Evolutionary conservation across 2,888 invertebrate genomes (phyloP).

Genomic region (Pheosia gnoma): DNA sequence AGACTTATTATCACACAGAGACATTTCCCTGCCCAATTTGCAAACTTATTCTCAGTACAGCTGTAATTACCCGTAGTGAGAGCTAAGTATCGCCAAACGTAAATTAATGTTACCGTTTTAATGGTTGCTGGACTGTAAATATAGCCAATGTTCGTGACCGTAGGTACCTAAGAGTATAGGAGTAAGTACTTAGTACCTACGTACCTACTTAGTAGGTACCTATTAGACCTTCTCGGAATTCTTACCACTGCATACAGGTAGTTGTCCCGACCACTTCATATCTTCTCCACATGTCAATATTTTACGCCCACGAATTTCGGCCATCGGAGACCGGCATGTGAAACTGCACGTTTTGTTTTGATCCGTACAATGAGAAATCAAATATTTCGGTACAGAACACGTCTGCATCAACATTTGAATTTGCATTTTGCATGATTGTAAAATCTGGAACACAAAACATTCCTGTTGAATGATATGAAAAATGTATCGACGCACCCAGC

Average conservation of each 20-base stretch:
- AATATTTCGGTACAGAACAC: constrained; percentile 66
- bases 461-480: constrained; percentile 23
- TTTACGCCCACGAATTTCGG: constrained; percentile 55
- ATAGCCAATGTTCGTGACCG: too few species aligned
- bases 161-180: too few species aligned
- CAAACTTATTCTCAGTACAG: too few species aligned
- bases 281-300: constrained; percentile 58
- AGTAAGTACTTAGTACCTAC: too few species aligned
- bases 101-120: too few species aligned
- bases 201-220: too few species aligned
- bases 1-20: too few species aligned
- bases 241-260: constrained; percentile 69
- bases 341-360: constrained; percentile 64
- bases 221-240: constrained; percentile 2
- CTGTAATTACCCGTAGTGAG: too few species aligned
- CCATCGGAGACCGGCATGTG: constrained; percentile 59
- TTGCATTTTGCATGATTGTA: constrained; percentile 74
- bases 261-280: constrained; percentile 63
- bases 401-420: constrained; percentile 70
- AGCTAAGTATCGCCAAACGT: too few species aligned
- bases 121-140: too few species aligned
- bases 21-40: too few species aligned
- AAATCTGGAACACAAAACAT: constrained; percentile 54
- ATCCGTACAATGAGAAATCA: constrained; percentile 58
- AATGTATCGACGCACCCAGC: constrained; percentile 7